Percentiles rank a stretch among this genome's conserved stretches.
These are phyloP conservation scores for Dicerorhinus sumatrensis DNA, from an alignment of 2,113 vertebrate genomes.

Conservation along the genomic window DNA sequence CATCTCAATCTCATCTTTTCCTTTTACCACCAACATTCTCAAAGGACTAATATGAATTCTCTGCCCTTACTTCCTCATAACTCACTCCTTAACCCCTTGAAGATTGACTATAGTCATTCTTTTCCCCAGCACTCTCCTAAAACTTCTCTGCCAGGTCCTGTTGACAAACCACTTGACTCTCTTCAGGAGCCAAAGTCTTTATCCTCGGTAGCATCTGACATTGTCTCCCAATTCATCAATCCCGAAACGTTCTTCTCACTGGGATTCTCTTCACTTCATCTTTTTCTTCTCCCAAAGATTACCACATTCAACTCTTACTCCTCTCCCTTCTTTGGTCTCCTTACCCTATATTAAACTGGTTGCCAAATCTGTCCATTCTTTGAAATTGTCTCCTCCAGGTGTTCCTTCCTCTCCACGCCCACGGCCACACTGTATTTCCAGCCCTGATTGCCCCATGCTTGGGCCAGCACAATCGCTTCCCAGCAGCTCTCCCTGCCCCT, in stretches of 20 bases:
- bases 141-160: background rate
- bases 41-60: background rate
- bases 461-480: background rate
- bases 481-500: background rate
- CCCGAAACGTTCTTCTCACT: background rate
- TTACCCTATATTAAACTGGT: background rate
- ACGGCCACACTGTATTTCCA: background rate
- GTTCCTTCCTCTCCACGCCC: background rate
- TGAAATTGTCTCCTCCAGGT: background rate
- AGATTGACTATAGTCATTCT: background rate
- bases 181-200: background rate
- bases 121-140: background rate
- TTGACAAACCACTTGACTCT: background rate
- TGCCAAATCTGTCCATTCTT: slow-evolving; percentile 5
- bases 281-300: background rate
- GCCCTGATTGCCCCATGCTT: background rate
- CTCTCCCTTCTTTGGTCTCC: background rate
- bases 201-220: background rate
- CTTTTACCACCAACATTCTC: background rate
- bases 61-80: background rate
- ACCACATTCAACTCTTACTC: background rate
- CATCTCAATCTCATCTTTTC: background rate
- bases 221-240: background rate
- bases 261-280: background rate
- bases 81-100: background rate